Evolutionary conservation across 2,113 vertebrate species (phyloP).

Genomic region (Alectura lathami): DNA sequence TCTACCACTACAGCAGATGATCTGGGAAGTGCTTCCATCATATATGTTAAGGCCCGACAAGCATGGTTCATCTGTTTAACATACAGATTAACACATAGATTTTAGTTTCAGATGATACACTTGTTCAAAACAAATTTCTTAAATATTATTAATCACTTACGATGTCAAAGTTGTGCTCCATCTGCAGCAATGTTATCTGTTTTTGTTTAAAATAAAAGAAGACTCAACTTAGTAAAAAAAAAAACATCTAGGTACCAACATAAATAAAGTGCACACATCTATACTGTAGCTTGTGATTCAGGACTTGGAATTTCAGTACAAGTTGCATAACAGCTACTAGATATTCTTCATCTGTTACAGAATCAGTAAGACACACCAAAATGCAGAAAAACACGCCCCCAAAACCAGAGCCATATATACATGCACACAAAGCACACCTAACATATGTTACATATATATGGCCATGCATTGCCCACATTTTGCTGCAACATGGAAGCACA

Average conservation of each 20-base stretch:
- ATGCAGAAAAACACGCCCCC: neutral
- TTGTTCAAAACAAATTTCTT: neutral
- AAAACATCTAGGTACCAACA: neutral
- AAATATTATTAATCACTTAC: constrained; percentile 81
- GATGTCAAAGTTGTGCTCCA: constrained; percentile 99
- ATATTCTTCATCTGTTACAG: neutral
- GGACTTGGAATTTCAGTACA: neutral
- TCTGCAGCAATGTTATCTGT: constrained; percentile 97
- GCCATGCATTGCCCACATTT: neutral
- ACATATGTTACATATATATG: neutral
- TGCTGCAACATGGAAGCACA: neutral
- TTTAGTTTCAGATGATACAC: neutral
- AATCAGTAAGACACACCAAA: neutral
- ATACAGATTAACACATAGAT: neutral
- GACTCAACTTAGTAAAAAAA: neutral
- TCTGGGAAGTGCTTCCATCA: constrained; percentile 99
- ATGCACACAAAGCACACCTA: neutral
- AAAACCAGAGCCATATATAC: neutral
- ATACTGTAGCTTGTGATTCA: neutral
- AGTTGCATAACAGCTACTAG: neutral
- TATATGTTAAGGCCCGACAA: constrained; percentile 97
- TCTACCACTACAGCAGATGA: constrained; percentile 98
- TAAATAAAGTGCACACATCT: neutral
- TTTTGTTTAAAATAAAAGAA: constrained; percentile 39
- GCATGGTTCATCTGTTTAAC: constrained; percentile 95